These are phyloP conservation scores for Dreissena rostriformis DNA, from an alignment of 1,140 invertebrate species.

Conservation along the genomic window DNA sequence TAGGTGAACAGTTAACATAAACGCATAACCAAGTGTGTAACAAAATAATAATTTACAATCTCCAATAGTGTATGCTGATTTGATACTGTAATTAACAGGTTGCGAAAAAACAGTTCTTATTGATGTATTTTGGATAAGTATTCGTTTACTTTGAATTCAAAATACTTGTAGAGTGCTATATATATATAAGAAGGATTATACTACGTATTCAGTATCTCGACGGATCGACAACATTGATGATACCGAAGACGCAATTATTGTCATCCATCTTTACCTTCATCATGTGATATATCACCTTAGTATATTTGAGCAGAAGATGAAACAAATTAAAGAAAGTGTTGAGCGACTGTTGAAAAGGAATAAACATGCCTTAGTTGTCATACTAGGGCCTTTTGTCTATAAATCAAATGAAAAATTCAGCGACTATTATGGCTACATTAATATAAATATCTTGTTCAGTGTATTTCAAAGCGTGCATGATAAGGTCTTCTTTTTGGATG, in stretches of 20 bases:
- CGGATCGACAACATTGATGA: background rate
- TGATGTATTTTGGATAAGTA: too few species aligned
- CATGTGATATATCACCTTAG: constrained; percentile 4
- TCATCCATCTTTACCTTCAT: constrained; percentile 12
- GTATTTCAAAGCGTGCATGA: too few species aligned
- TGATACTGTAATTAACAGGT: too few species aligned
- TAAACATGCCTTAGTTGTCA: constrained; percentile 1
- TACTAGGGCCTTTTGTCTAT: background rate
- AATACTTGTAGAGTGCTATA: too few species aligned
- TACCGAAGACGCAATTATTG: constrained; percentile 9
- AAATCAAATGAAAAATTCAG: too few species aligned
- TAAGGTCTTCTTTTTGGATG: too few species aligned
- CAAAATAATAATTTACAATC: too few species aligned
- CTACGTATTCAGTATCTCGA: constrained; percentile 12
- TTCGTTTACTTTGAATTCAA: too few species aligned
- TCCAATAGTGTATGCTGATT: too few species aligned
- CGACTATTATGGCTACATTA: too few species aligned
- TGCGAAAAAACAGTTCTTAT: too few species aligned
- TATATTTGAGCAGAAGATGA: constrained; percentile 4
- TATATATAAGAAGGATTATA: background rate
- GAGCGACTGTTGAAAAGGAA: constrained; percentile 1
- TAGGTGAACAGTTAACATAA: background rate
- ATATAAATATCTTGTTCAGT: too few species aligned
- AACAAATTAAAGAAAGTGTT: background rate
- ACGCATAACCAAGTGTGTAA: background rate